phyloP scores from a whole-genome alignment of 1,140 invertebrate species.

The Batillaria attramentaria region DNA sequence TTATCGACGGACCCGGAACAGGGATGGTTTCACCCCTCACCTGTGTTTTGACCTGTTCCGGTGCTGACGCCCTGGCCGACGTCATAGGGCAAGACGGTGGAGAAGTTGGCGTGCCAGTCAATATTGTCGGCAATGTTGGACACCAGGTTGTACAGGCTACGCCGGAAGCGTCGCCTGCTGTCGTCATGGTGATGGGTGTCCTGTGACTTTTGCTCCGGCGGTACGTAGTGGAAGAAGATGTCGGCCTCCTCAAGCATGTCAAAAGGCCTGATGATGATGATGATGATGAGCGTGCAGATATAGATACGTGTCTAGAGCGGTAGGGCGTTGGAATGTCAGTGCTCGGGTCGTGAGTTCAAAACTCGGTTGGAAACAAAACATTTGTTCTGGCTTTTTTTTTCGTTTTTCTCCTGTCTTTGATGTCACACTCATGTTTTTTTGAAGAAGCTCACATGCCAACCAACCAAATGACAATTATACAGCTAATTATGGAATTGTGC shows the following conservation, averaged over 20 bases:
- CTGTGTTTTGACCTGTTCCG: background rate
- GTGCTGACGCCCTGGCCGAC: background rate
- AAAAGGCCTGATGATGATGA: constrained; percentile 35
- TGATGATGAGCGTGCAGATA: background rate
- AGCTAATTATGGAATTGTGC: no score
- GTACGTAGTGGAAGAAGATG: constrained; percentile 41
- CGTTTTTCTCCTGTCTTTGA: no score
- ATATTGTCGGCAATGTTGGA: constrained; percentile 36
- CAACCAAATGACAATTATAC: no score
- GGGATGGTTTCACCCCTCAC: background rate
- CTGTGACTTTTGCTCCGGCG: constrained; percentile 20
- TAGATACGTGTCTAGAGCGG: no score
- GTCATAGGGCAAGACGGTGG: constrained; percentile 34
- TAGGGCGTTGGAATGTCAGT: no score
- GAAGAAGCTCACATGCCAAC: no score
- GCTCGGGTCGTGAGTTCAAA: no score
- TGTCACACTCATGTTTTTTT: no score
- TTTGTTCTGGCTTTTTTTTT: no score
- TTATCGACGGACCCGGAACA: no score
- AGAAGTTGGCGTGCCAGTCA: constrained; percentile 39
- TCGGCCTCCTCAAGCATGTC: constrained; percentile 45
- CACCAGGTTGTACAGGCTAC: constrained; percentile 32
- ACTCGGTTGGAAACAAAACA: no score
- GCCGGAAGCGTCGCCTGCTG: constrained; percentile 21
- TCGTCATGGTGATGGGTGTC: constrained; percentile 8